A percentile compares a stretch with the other conserved stretches of the same genome.
These are phyloP conservation scores for Myotis findleyi DNA, from an alignment of 2,797 vertebrate genomes.

Conservation along the genomic window DNA sequence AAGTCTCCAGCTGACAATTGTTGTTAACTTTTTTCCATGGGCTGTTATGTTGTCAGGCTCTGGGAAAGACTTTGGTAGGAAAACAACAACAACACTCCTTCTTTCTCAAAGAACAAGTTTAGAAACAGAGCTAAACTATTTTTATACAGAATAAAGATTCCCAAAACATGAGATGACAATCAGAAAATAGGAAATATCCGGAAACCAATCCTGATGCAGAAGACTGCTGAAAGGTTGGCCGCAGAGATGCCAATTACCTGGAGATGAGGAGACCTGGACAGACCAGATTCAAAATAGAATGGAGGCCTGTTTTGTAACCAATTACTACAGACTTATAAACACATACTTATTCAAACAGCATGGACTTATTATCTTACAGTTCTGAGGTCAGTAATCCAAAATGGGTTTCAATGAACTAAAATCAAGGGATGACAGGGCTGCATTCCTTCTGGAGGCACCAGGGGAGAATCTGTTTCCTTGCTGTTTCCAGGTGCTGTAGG, in stretches of 20 bases:
- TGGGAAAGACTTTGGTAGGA: not conserved
- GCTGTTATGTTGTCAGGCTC: not conserved
- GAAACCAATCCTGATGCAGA: not conserved
- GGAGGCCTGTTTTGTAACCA: not conserved
- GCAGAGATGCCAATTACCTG: not conserved
- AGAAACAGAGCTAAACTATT: not conserved
- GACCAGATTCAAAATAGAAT: not conserved
- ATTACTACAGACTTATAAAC: not conserved
- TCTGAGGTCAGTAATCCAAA: not conserved
- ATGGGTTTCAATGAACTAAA: not conserved
- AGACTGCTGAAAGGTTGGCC: not conserved
- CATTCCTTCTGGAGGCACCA: not conserved
- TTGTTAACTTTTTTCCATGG: not conserved
- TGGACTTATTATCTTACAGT: not conserved
- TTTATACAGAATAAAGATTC: not conserved
- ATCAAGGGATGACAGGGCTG: not conserved
- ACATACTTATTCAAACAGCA: not conserved
- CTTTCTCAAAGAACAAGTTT: not conserved
- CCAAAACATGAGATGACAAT: not conserved
- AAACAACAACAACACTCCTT: not conserved
- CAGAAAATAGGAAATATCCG: not conserved
- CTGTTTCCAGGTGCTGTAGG: not conserved
- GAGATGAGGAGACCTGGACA: not conserved
- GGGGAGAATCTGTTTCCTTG: not conserved
- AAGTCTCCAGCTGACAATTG: not conserved